These are phyloP conservation scores for Drosophila oshimai DNA, from an alignment of 1,140 invertebrate genomes.

Conservation along the genomic window DNA sequence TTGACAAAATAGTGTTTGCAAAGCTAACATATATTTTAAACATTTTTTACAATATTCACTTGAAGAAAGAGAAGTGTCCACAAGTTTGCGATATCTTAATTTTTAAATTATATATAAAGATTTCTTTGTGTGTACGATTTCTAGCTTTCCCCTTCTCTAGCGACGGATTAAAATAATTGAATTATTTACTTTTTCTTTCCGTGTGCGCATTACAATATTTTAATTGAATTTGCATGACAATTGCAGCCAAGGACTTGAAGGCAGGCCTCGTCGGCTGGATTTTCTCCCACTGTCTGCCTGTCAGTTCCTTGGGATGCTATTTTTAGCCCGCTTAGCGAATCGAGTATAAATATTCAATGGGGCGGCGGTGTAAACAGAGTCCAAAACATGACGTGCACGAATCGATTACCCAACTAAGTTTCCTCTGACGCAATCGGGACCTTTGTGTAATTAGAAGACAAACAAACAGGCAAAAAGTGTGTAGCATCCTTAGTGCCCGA, in stretches of 20 bases:
- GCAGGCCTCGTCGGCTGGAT: slow-evolving; percentile 18
- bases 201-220: slow-evolving; percentile 49
- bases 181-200: background rate
- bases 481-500: slow-evolving; percentile 21
- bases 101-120: too few relatives aligned
- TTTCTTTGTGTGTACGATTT: background rate
- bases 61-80: too few relatives aligned
- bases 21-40: too few relatives aligned
- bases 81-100: too few relatives aligned
- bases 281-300: slow-evolving; percentile 6
- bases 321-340: slow-evolving; percentile 62
- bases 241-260: slow-evolving; percentile 35
- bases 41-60: too few relatives aligned
- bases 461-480: slow-evolving; percentile 31
- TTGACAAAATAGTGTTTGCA: too few relatives aligned
- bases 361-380: slow-evolving; percentile 55
- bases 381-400: slow-evolving; percentile 45
- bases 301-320: slow-evolving; percentile 36
- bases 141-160: background rate
- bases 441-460: slow-evolving; percentile 63
- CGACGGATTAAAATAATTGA: slow-evolving; percentile 3
- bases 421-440: slow-evolving; percentile 53
- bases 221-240: slow-evolving; percentile 79
- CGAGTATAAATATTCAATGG: slow-evolving; percentile 57
- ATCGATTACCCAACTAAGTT: slow-evolving; percentile 36